Conservation (phyloP, 2,113 vertebrate species). For the Heteronetta atricapilla region DNA sequence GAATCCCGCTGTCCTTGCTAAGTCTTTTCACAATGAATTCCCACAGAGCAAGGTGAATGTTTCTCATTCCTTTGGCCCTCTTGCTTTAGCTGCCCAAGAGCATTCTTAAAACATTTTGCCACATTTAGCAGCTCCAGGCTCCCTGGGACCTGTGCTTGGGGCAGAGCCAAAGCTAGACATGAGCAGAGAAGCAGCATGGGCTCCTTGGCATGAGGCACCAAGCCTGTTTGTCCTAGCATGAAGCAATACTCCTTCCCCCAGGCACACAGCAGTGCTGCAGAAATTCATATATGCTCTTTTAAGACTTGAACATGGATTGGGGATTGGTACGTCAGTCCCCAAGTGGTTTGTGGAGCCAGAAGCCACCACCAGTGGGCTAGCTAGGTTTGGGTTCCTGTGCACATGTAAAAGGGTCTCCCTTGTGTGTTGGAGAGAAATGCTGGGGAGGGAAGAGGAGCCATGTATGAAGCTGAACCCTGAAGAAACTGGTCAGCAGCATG, state of each 20-base stretch:
- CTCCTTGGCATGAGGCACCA: neutral
- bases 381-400: neutral
- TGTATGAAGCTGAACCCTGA: neutral
- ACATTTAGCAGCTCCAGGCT: neutral
- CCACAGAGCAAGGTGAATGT: neutral
- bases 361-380: neutral
- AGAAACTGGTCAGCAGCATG: neutral
- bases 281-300: neutral
- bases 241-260: neutral
- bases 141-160: neutral
- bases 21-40: neutral
- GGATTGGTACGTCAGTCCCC: neutral
- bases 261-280: neutral
- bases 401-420: neutral
- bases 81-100: neutral
- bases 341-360: neutral
- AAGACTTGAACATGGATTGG: fast-evolving
- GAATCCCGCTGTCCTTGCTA: neutral
- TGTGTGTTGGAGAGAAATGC: neutral
- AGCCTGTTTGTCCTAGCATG: neutral
- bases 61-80: neutral
- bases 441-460: neutral
- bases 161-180: neutral
- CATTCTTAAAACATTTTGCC: neutral
- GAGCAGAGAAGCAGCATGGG: neutral